These are phyloP conservation scores for Sebastes cheni DNA, from an alignment of 2,797 vertebrate genomes.

Conservation along the genomic window DNA sequence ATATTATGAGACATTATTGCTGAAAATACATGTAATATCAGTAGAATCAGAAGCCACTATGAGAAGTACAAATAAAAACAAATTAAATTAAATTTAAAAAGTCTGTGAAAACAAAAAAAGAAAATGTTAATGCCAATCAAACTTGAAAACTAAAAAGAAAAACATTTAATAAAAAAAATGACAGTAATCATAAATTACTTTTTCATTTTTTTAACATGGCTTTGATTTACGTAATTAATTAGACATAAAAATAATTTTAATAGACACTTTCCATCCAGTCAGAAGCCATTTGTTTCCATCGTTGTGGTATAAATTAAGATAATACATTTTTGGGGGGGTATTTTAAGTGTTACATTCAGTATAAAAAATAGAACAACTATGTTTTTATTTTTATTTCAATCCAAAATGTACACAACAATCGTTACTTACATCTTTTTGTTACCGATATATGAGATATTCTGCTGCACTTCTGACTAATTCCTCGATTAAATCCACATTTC, in stretches of 20 bases:
- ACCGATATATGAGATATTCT: too few species aligned
- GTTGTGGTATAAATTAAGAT: not conserved
- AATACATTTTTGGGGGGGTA: accelerated
- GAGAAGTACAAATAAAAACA: too few species aligned
- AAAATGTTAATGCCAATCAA: not conserved
- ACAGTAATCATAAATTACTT: not conserved
- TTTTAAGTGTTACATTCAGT: not conserved
- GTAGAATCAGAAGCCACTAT: too few species aligned
- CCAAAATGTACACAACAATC: not conserved
- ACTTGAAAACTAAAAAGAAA: not conserved
- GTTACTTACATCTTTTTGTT: too few species aligned
- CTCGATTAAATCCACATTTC: not conserved
- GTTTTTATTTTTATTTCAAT: not conserved
- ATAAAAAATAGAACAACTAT: not conserved
- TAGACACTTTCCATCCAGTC: not conserved
- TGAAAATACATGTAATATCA: too few species aligned
- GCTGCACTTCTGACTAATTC: not conserved
- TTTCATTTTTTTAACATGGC: not conserved
- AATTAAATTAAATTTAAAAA: too few species aligned
- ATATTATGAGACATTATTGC: too few species aligned
- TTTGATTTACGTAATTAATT: not conserved
- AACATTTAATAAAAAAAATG: not conserved
- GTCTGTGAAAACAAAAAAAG: not conserved
- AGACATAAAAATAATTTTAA: not conserved
- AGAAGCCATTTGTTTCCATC: not conserved